Conservation (phyloP, 2,888 invertebrate genomes). For the Osmoderma eremita region DNA sequence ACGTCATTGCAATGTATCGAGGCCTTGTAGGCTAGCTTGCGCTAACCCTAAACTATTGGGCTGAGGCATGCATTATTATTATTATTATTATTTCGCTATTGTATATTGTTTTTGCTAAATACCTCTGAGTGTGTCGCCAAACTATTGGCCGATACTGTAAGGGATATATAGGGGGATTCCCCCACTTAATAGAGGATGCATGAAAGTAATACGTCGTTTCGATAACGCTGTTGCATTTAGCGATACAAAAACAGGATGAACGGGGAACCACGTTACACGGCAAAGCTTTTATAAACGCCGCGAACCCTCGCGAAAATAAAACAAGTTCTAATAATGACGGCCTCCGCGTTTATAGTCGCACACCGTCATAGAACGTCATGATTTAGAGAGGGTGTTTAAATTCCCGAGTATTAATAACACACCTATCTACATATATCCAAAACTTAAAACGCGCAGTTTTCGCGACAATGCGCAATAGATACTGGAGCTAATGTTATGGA, state of each 20-base stretch:
- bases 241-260: no score
- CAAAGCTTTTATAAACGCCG: not conserved
- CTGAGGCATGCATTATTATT: no score
- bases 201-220: not conserved
- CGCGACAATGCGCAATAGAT: slow-evolving; percentile 37
- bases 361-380: not conserved
- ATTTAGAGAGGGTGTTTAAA: slow-evolving; percentile 20
- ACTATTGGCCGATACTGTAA: no score
- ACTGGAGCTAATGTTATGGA: slow-evolving; percentile 37
- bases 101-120: no score
- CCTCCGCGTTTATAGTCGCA: not conserved
- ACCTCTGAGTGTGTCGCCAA: no score
- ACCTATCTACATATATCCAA: slow-evolving; percentile 7
- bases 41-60: no score
- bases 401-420: slow-evolving; percentile 17
- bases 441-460: slow-evolving; percentile 29
- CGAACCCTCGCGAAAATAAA: not conserved
- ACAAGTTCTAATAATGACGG: not conserved
- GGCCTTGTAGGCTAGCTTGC: no score
- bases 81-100: no score
- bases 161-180: no score
- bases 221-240: not conserved
- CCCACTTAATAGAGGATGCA: no score
- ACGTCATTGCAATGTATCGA: no score
- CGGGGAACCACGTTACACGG: no score